Conservation (phyloP, 2,888 invertebrate genomes). For the Cephus spinipes region DNA sequence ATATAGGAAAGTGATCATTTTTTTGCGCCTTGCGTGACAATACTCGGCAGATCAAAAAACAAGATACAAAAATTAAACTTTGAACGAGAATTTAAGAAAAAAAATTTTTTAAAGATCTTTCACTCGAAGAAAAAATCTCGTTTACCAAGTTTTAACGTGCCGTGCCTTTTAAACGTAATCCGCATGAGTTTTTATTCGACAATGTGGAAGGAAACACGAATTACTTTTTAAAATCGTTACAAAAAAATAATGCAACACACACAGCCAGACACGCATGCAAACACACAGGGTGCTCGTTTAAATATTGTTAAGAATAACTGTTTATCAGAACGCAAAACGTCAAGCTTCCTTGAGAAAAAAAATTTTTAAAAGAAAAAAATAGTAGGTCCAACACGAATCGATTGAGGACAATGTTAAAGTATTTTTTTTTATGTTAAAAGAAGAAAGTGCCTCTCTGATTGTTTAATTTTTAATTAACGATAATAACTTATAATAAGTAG, state of each 20-base stretch:
- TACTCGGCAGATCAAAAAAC: neutral
- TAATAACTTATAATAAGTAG: constrained; percentile 27
- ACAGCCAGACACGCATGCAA: constrained; percentile 21
- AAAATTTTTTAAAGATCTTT: constrained; percentile 51
- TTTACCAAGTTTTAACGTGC: constrained; percentile 58
- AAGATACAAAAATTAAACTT: neutral
- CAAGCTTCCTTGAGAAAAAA: constrained; percentile 32
- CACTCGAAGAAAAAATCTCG: constrained; percentile 43
- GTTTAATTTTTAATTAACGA: constrained; percentile 45
- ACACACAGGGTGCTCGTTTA: constrained; percentile 41
- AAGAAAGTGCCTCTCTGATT: constrained; percentile 46
- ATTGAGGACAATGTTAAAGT: constrained; percentile 5
- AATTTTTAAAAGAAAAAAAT: constrained; percentile 14
- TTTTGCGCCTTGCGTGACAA: neutral
- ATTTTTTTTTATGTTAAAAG: constrained; percentile 30
- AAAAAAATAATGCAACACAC: constrained; percentile 35
- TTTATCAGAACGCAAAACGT: constrained; percentile 36
- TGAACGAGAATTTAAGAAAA: neutral
- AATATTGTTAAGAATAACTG: constrained; percentile 47
- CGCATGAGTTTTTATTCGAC: constrained; percentile 51
- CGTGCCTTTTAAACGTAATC: constrained; percentile 60
- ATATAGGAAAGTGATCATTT: neutral
- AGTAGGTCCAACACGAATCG: constrained; percentile 9
- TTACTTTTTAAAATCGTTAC: constrained; percentile 55
- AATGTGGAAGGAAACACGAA: constrained; percentile 39